Evolutionary conservation across 1,140 invertebrate genomes (phyloP), one percentile per base, ranked within the genome.

Genomic region (Pseudachorutes palmiensis): DNA sequence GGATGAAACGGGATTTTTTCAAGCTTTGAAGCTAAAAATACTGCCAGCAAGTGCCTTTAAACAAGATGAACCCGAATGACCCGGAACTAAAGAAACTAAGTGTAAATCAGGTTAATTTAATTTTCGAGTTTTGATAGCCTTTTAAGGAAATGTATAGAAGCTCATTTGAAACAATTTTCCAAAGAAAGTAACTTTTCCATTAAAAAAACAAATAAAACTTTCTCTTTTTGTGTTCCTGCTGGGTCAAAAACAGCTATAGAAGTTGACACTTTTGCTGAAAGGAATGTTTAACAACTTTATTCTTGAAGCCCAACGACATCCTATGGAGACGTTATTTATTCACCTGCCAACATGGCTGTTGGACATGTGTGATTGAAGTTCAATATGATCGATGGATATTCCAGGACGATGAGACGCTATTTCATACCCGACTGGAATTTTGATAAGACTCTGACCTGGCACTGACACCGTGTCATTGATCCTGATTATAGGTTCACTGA

Each of bases 401-500:
- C 9, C 9, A 55, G 14, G 12, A 14, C 24, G 51, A 16, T 55
- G 51, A 55, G 24, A 55, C 51, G 12, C 24, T 24, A 55, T 55
- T 55, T 55, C 51, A 55, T 55, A 9, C 51, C 5, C 24, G 24
- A 55, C 3, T 24, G 51, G 12, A 19, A 5, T 14, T 24, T 22
- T 55, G 51, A 55, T 55, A 55, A 55, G 24, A 26, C 5, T 26
- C 24, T 55, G 51, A 55, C 51, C 51, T 55, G 51, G 51, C 9
- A 14, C 5, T 55, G 51, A 55, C 51, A 55, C 51, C 9, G 51
- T 22, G 24, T 55, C 51, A 12, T 24, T 55, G 51, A 55, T 55
- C 51, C 51, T 55, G 51, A 55, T 55, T 55, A 55, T 19, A 55
- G 51, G 51, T 55, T 55, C 51, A 55, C 51, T 24, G 51, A 26